Evolutionary conservation across 2,113 vertebrate species (phyloP), one percentile per base, ranked within the genome.

Genomic region (Brienomyrus longianalis): DNA sequence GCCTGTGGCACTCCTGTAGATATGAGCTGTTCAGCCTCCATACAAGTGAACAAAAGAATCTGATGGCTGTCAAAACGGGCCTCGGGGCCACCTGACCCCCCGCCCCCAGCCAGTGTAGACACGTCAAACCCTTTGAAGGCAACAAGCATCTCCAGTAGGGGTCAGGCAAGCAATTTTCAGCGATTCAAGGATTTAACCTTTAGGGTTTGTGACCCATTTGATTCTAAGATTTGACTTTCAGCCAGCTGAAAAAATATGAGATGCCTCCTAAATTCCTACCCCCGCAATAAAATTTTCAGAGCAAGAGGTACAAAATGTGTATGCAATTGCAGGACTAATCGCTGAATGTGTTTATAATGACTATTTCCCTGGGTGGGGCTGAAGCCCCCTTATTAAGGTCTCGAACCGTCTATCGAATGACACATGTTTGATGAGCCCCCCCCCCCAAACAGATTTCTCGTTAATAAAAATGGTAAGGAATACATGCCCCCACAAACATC

Each of bases 51-150:
- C 88, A 56, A 83, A 84, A 52, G 83, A 86, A 89, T 83, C 17
- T 89, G 52, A 85, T 11, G 23, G 19, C 35, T 39, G 17, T 80
- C 27, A 52, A 47, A 1, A 85, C 1, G 56, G 48, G 51, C 88
- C 90, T 88, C 15, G 21, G 48, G 83, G 83, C 45, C 83, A 21
- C 45, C 83, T 80, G 90, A 89, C 83, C 90, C 45, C 6, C 3
- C 52, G 43, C 39, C 39, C 39, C 39, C 59, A 51, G 10, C 88
- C 83, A 92, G 90, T 90, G 88, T 90, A 39, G 90, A 89, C 92
- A 87, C 62, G 90, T 85, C 84, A 54, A 84, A 50, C 21, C 2
- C 51, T 52, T 47, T 52, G 80, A 85, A 84, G 35, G 52, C 39
- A 62, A 56, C 31, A 51, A 35, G 51, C n/a, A 48, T 84, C 52